Evolutionary conservation across 1,140 invertebrate species (phyloP), one percentile per base, ranked within the genome.

Genomic region (Bombus soroeensis): DNA sequence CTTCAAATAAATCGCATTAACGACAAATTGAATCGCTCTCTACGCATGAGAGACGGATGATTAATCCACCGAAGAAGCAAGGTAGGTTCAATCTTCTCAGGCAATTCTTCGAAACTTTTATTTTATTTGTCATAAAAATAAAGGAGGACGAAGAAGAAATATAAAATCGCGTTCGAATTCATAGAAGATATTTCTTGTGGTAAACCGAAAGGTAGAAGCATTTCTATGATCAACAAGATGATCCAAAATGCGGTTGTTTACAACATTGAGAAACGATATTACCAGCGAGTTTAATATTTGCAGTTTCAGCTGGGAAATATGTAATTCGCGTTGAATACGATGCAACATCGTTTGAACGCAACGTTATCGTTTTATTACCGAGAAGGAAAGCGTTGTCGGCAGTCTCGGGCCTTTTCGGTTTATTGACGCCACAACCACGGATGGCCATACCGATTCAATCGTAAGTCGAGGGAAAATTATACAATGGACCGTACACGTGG

Each of bases 301-400:
- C 25, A 53, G 10, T 37, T 66, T 37, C 72, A 13, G 28, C 32
- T n/a, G 57, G 15, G 59, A 66, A 64, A 76, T 43, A 62, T 18
- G 57, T 25, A 83, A 83, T 72, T 41, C 41, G 39, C 15, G 15
- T 62, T 62, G 28, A 62, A 53, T 53, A 53, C 18, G 47, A 53
- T 22, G 47, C 32, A 32, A 10, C 41, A 41, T 37, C 32, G n/a
- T 66, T 32, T 25, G 25, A n/a, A 76, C 37, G 18, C 53, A 76
- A 68, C 81, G 62, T 66, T 53, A 39, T 66, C 59, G 43, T 66
- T 74, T 76, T 83, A 83, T 76, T 66, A 76, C 32, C 13, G 25
- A 64, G 41, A 53, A 66, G 32, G 28, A 34, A 68, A 53, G 15
- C 62, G 73, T 76, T 57, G 59, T 68, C 41, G 25, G 66, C 41